These are phyloP conservation scores for Trypoxylus dichotomus DNA, from an alignment of 1,140 invertebrate genomes.

Conservation along the genomic window DNA sequence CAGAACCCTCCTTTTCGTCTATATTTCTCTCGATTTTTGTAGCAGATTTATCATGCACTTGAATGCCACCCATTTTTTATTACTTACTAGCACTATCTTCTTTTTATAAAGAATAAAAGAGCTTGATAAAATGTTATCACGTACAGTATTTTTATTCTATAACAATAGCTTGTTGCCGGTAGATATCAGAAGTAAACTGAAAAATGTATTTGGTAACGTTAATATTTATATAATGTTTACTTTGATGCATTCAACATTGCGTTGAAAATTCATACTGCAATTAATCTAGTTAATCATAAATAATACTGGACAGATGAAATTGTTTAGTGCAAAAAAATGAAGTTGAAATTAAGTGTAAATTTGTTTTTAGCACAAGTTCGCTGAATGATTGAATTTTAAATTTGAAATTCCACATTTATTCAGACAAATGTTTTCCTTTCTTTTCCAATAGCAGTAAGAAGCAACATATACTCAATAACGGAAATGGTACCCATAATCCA, in stretches of 20 bases:
- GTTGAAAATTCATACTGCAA: too few relatives aligned
- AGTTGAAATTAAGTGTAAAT: too few relatives aligned
- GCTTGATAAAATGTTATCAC: neutral
- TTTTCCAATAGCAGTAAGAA: constrained; percentile 42
- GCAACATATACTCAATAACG: constrained; percentile 77
- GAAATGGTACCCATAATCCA: constrained; percentile 72
- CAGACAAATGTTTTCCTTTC: neutral
- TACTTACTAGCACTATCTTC: neutral
- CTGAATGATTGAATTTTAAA: neutral
- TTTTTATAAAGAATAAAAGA: neutral
- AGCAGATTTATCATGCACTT: neutral
- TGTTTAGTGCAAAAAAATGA: too few relatives aligned
- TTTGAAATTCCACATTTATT: too few relatives aligned
- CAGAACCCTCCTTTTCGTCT: neutral
- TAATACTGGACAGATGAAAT: neutral
- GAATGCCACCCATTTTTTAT: neutral
- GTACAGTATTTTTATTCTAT: neutral
- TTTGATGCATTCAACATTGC: neutral
- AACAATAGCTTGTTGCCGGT: neutral
- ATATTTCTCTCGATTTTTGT: neutral
- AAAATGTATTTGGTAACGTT: neutral
- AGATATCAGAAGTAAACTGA: neutral
- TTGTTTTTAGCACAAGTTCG: neutral
- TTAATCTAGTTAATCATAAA: too few relatives aligned
- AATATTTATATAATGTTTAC: neutral